Percentiles rank a stretch among this genome's conserved stretches.
phyloP scores from a whole-genome alignment of 2,797 vertebrate species.

The Pipistrellus pygmaeus region DNA sequence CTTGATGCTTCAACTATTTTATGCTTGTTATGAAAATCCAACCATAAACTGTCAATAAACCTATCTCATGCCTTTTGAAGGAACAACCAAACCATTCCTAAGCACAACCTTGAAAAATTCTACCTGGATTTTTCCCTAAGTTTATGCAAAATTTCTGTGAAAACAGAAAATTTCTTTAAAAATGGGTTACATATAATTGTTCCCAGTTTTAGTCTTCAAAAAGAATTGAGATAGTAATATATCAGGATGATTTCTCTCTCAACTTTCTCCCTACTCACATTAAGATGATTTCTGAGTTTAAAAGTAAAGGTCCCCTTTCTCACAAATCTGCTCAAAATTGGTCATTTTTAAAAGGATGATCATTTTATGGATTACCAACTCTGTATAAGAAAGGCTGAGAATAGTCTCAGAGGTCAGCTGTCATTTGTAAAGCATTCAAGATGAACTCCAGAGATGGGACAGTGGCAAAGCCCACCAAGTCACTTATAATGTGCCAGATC shows the following conservation, averaged over 20 bases:
- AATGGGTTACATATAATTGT: slow-evolving; percentile 26
- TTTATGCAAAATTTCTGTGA: slow-evolving; percentile 14
- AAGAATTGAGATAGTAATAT: slow-evolving; percentile 9
- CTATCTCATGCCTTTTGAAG: slow-evolving; percentile 28
- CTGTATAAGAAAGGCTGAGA: neutral
- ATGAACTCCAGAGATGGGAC: slow-evolving; percentile 34
- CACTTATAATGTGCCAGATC: neutral
- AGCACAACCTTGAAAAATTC: slow-evolving; percentile 53
- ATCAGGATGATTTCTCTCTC: slow-evolving; percentile 37
- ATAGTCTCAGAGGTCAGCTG: neutral
- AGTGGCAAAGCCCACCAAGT: slow-evolving; percentile 33
- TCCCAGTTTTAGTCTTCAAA: slow-evolving; percentile 52
- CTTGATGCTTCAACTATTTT: slow-evolving; percentile 36
- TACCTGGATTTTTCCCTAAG: neutral
- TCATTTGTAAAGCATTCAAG: slow-evolving; percentile 49
- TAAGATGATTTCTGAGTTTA: slow-evolving; percentile 20
- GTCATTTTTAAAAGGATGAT: slow-evolving; percentile 41
- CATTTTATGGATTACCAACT: slow-evolving; percentile 54
- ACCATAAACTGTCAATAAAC: slow-evolving; percentile 32
- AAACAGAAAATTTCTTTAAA: slow-evolving; percentile 50
- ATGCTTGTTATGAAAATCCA: slow-evolving; percentile 58
- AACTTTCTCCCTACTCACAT: neutral
- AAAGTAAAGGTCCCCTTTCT: slow-evolving; percentile 61
- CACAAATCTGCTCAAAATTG: slow-evolving; percentile 62
- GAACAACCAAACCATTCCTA: neutral